These are phyloP conservation scores for Vidua chalybeata DNA, from an alignment of 2,113 vertebrate species.

Conservation along the genomic window DNA sequence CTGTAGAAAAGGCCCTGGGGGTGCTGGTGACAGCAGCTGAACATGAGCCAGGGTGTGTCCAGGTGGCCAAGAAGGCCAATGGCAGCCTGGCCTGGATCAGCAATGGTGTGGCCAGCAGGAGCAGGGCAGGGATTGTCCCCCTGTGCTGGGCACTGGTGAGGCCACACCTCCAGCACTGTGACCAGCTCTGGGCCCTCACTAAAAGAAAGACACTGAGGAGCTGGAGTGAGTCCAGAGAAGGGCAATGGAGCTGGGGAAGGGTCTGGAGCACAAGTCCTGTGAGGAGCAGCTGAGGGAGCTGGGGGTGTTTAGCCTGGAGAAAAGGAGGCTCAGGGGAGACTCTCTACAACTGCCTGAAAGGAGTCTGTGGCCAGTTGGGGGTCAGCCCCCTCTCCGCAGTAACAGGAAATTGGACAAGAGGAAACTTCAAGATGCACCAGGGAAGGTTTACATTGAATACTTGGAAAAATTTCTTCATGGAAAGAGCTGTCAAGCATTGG, in stretches of 20 bases:
- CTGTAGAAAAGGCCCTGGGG: not conserved
- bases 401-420: not conserved
- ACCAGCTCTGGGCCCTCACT: not conserved
- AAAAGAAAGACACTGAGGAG: not conserved
- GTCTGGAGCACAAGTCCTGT: not conserved
- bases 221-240: not conserved
- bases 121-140: not conserved
- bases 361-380: rapidly evolving
- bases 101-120: not conserved
- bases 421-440: not conserved
- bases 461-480: not conserved
- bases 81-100: not conserved
- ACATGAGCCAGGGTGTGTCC: not conserved
- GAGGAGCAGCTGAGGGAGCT: rapidly evolving
- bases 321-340: too few species aligned
- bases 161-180: not conserved
- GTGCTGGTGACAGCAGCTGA: not conserved
- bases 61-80: not conserved
- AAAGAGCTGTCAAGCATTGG: not conserved
- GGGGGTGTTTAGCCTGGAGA: not conserved
- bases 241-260: not conserved
- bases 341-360: not conserved
- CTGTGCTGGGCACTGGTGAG: not conserved
- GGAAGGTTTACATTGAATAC: not conserved
- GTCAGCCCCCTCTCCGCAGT: not conserved